A percentile compares a stretch with the other conserved stretches of the same genome.
These are phyloP conservation scores for Dexiosoma caninum DNA, from an alignment of 2,888 invertebrate species.

Conservation along the genomic window DNA sequence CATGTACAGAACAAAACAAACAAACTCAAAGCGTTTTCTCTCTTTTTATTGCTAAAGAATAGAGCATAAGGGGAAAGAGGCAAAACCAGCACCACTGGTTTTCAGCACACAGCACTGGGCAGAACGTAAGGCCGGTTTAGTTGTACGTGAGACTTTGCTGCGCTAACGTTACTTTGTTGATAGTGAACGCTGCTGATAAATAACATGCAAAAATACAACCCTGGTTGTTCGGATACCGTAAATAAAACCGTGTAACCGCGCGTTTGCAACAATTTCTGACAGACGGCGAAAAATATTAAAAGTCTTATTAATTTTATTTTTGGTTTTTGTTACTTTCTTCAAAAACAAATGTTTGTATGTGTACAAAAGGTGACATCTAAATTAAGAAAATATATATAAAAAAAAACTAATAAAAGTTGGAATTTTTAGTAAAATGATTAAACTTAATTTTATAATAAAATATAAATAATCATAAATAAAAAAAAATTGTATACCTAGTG, in stretches of 20 bases:
- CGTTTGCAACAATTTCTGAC: conserved; percentile 26
- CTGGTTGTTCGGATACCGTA: conserved; percentile 54
- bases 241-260: conserved; percentile 47
- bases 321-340: conserved; percentile 59
- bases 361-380: conserved; percentile 37
- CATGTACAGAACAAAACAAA: not conserved
- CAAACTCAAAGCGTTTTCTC: not conserved
- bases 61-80: conserved; percentile 15
- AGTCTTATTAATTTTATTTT: conserved; percentile 9
- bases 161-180: conserved; percentile 69
- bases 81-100: conserved; percentile 36
- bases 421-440: conserved; percentile 33
- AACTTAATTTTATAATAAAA: conserved; percentile 37
- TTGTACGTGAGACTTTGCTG: conserved; percentile 77
- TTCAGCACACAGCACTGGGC: conserved; percentile 36
- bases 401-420: conserved; percentile 25
- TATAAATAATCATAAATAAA: conserved; percentile 10
- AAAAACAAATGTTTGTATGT: conserved; percentile 40
- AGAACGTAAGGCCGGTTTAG: conserved; percentile 72
- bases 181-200: conserved; percentile 51
- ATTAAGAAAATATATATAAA: not conserved
- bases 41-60: too few relatives aligned
- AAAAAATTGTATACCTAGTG: conserved; percentile 48
- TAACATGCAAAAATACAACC: conserved; percentile 52
- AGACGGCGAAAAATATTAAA: not conserved